Evolutionary conservation across 2,888 invertebrate genomes (phyloP).

Genomic region (Palloptera scutellata): DNA sequence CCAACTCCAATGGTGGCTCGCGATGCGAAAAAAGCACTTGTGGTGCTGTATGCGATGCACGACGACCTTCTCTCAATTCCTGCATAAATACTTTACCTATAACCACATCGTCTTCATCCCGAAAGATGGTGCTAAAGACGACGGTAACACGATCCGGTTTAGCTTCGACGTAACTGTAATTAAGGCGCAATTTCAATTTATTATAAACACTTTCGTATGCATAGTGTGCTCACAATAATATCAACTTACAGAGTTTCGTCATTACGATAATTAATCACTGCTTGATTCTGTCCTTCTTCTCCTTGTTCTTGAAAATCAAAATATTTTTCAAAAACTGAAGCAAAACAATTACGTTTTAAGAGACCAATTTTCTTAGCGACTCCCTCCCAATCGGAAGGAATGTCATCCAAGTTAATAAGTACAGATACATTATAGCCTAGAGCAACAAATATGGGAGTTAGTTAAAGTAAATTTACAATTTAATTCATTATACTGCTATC

Average conservation of each 20-base stretch:
- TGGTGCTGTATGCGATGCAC: slow-evolving; percentile 94
- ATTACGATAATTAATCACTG: slow-evolving; percentile 97
- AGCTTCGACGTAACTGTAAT: slow-evolving; percentile 92
- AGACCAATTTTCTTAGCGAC: slow-evolving; percentile 92
- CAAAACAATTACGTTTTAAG: slow-evolving; percentile 97
- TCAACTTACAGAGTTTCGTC: slow-evolving; percentile 95
- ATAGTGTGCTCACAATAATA: neutral
- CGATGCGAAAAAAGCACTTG: slow-evolving; percentile 92
- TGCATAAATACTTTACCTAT: slow-evolving; percentile 99
- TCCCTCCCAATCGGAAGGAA: slow-evolving; percentile 89
- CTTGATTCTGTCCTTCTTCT: slow-evolving; percentile 88
- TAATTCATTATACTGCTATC: slow-evolving; percentile 10
- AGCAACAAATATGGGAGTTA: slow-evolving; percentile 34
- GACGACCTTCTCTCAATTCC: slow-evolving; percentile 96
- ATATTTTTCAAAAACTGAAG: slow-evolving; percentile 99
- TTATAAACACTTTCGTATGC: neutral
- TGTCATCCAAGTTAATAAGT: slow-evolving; percentile 88
- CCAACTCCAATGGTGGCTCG: slow-evolving; percentile 95
- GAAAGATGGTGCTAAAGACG: slow-evolving; percentile 98
- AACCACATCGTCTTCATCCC: slow-evolving; percentile 97
- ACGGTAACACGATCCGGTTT: slow-evolving; percentile 98
- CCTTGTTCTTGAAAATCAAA: slow-evolving; percentile 97
- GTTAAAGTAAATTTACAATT: neutral
- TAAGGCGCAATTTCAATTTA: neutral
- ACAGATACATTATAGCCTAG: slow-evolving; percentile 94